Base-by-base conservation (phyloP, 2,113 vertebrate species). In the Sarotherodon lohbergeri region DNA sequence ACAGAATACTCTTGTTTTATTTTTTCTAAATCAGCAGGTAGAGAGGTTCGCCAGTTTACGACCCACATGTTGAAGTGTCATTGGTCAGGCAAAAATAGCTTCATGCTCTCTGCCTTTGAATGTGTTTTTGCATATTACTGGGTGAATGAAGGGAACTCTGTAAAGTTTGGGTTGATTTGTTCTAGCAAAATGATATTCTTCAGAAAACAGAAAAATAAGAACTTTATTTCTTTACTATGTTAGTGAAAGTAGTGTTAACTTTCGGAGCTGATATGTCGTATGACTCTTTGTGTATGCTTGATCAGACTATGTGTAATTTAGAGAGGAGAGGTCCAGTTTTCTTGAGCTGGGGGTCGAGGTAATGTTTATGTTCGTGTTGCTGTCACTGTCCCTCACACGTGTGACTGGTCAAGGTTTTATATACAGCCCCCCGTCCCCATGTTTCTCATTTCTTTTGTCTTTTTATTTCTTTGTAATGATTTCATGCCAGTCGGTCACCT, bases 281-380 rank as follows among this genome's bases (percentile, higher is more conserved):
- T 54, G 46, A 57, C 14, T 39, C 29, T 56, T 48, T 85, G 9
- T 85, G 57, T 86, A 24, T 80, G 22, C 87, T 54, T 89, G 83
- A 91, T 34, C 73, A 52, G 80, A 83, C 41, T 63, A 84, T 80
- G 81, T 78, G 61, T 81, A 80, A 84, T 94, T 92, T 87, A 81
- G 66, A 88, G 71, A 27, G 48, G 88, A 85, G 41, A 41, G 71
- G 68, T 91, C 82, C 66, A 91, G 84, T 83, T 76, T 52, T 55
- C 66, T 82, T 66, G 5, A 7, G 12, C 16, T 17, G 79, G 2
- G 2, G 8, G 36, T 41, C 41, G 56, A 34, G 68, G 48, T 50
- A 6, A 7, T 29, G 46, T 54, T 81, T 34, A 36, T 8, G 8
- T 36, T 36, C 88, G 41, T 24, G 50, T 76, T 78, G 80, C 52